Conservation (phyloP, 1,140 invertebrate genomes). For the Hylaeus volcanicus region DNA sequence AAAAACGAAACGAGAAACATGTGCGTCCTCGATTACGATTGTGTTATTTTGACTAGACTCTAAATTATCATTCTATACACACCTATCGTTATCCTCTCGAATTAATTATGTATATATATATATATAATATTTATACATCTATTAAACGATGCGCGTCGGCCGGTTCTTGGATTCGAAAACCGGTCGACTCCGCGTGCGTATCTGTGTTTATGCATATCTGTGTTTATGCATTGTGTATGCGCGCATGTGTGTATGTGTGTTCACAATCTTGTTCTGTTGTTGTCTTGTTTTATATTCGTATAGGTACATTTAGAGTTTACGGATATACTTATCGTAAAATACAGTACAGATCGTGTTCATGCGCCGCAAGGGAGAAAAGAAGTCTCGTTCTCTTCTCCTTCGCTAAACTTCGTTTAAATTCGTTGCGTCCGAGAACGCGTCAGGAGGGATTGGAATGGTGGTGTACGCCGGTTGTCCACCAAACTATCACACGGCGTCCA, state of each 20-base stretch:
- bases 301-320: slow-evolving; percentile 63
- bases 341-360: slow-evolving; percentile 45
- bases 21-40: slow-evolving; percentile 67
- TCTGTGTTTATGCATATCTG: background rate
- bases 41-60: slow-evolving; percentile 75
- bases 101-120: slow-evolving; percentile 50
- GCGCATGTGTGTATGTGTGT: background rate
- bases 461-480: background rate
- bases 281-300: slow-evolving; percentile 35
- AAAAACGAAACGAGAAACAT: slow-evolving; percentile 45
- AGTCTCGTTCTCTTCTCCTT: background rate
- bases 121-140: slow-evolving; percentile 41
- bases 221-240: background rate
- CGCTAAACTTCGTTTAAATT: background rate
- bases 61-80: slow-evolving; percentile 70
- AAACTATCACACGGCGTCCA: slow-evolving; percentile 22
- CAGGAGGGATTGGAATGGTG: slow-evolving; percentile 8
- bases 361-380: slow-evolving; percentile 11
- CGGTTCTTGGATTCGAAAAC: background rate
- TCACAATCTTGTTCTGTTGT: background rate
- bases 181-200: slow-evolving; percentile 9
- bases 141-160: slow-evolving; percentile 30
- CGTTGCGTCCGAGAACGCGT: background rate
- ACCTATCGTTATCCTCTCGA: slow-evolving; percentile 60
- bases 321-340: slow-evolving; percentile 57